Percentiles rank a stretch among this genome's conserved stretches.
phyloP scores from a whole-genome alignment of 1,140 invertebrate genomes.

The Drosophila paulistorum region DNA sequence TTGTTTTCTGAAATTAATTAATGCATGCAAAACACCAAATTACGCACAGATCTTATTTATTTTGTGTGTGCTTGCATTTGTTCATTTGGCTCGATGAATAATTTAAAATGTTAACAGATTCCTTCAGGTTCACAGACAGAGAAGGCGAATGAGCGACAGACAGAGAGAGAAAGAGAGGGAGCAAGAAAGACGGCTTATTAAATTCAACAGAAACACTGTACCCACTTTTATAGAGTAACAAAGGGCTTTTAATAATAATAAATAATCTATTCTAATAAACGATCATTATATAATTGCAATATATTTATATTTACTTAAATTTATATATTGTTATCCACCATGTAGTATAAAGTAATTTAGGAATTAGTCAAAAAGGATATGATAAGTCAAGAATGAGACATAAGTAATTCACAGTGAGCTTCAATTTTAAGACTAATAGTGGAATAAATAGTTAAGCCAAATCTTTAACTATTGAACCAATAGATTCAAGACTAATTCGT shows the following conservation, averaged over 20 bases:
- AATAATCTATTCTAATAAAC: background rate
- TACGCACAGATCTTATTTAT: constrained; percentile 47
- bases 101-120: constrained; percentile 30
- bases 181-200: background rate
- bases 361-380: too few species aligned
- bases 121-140: background rate
- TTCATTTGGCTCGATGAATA: constrained; percentile 43
- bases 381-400: too few species aligned
- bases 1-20: constrained; percentile 51
- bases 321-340: too few species aligned
- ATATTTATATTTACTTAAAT: background rate
- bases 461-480: too few species aligned
- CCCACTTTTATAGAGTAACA: too few species aligned
- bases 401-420: too few species aligned
- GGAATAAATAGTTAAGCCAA: too few species aligned
- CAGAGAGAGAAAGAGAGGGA: background rate
- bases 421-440: too few species aligned
- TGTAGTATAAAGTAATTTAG: too few species aligned
- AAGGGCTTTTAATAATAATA: too few species aligned
- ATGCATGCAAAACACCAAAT: constrained; percentile 74
- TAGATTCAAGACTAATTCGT: too few species aligned
- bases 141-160: too few species aligned
- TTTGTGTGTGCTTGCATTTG: constrained; percentile 12
- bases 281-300: background rate
- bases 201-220: background rate